These are phyloP conservation scores for Chelonus formosanus DNA, from an alignment of 2,888 invertebrate genomes.

Conservation along the genomic window DNA sequence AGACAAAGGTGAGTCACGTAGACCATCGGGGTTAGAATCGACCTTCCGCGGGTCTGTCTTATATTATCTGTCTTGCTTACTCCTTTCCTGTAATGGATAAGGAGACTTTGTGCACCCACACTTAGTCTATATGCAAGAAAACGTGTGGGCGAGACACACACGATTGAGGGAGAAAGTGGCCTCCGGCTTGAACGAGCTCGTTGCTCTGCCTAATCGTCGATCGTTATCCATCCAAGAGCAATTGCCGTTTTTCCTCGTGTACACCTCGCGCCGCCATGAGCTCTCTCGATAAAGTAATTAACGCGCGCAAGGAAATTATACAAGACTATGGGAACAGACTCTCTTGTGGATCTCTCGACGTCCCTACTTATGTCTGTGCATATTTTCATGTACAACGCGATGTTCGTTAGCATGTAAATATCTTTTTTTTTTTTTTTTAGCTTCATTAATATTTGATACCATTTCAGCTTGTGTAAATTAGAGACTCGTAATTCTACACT, in stretches of 20 bases:
- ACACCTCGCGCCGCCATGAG: conserved; percentile 19
- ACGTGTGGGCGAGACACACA: conserved; percentile 24
- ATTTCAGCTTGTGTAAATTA: background rate
- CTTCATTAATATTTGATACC: conserved; percentile 4
- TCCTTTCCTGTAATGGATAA: conserved; percentile 8
- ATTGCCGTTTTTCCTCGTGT: conserved; percentile 27
- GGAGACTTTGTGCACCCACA: conserved; percentile 27
- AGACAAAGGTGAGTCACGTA: conserved; percentile 37
- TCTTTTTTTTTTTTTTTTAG: background rate
- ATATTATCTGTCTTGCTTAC: conserved; percentile 1
- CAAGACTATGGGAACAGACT: conserved; percentile 16
- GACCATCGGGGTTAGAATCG: conserved; percentile 37
- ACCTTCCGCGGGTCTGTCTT: conserved; percentile 30
- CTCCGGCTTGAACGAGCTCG: conserved; percentile 28
- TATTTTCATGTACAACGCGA: conserved; percentile 5
- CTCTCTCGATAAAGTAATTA: conserved; percentile 15
- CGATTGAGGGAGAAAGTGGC: conserved; percentile 29
- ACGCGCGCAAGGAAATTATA: conserved; percentile 17
- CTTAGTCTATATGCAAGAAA: conserved; percentile 22
- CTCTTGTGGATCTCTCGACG: background rate
- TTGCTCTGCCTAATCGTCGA: conserved; percentile 37
- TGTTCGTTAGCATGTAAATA: conserved; percentile 3
- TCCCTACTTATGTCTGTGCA: conserved; percentile 1
- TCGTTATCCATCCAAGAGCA: conserved; percentile 33
- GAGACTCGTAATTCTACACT: too few species aligned